Percentiles rank a stretch among this genome's conserved stretches.
These are phyloP conservation scores for Agrochola litura DNA, from an alignment of 2,888 invertebrate species.

Conservation along the genomic window DNA sequence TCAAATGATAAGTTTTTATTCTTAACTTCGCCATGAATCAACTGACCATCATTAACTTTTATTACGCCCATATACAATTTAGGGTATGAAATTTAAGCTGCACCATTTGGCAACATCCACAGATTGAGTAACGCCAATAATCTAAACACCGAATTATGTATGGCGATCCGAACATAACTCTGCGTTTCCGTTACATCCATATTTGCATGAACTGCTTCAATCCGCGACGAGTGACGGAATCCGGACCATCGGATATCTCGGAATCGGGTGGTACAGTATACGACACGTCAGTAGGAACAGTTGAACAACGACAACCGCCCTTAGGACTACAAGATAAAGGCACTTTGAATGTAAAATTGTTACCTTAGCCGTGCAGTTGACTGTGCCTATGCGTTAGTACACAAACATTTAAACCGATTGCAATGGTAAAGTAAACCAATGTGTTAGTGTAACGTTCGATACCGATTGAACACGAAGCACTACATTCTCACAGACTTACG, in stretches of 20 bases:
- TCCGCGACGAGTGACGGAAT: conserved; percentile 41
- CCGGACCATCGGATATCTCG: conserved; percentile 27
- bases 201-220: conserved; percentile 62
- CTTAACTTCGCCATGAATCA: conserved; percentile 36
- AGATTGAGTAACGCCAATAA: conserved; percentile 52
- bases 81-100: conserved; percentile 50
- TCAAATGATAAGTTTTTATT: conserved; percentile 7
- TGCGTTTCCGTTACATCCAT: conserved; percentile 58
- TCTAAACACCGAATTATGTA: conserved; percentile 50
- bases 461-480: conserved; percentile 72
- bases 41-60: conserved; percentile 42
- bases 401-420: conserved; percentile 36
- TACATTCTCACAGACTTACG: conserved; percentile 71
- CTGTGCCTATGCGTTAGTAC: conserved; percentile 22
- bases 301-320: background rate
- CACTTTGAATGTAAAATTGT: background rate
- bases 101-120: conserved; percentile 50
- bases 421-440: conserved; percentile 70
- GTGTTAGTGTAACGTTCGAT: conserved; percentile 70
- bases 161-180: conserved; percentile 48
- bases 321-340: background rate
- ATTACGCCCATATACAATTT: conserved; percentile 54
- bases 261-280: conserved; percentile 11
- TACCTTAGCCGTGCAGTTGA: background rate
- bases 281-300: background rate